Evolutionary conservation across 2,888 invertebrate genomes (phyloP), one percentile per base, ranked within the genome.

Genomic region (Eurytoma californica): DNA sequence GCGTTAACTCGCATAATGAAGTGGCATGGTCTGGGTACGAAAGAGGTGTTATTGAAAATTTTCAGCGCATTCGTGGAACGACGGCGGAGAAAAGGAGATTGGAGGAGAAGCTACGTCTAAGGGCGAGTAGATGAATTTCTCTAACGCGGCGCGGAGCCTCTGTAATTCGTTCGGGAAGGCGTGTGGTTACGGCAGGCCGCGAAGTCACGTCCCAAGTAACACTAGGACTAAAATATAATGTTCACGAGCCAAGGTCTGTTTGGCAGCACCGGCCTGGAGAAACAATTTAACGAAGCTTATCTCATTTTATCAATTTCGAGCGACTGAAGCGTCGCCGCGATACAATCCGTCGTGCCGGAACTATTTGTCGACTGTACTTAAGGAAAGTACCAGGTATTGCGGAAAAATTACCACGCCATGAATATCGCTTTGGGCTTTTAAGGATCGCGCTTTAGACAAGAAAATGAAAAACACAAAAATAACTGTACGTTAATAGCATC

Each of bases 221-320:
- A 68, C 67, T 72, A 55, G 61, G 28, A 65, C 24, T 51, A 79
- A 74, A 79, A 20, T 53, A 79, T 53, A 74, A 79, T 74, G 51
- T 66, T 73, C 67, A 16, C 20, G 39, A 30, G 30, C 30, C 7
- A 3, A 13, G 3, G 13, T n/a, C 18, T 24, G 55, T 7, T 16
- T 9, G 60, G n/a, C 18, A 14, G 4, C 28, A 55, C 39, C 28
- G 53, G 30, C 74, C 69, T 57, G 69, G 28, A 57, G 9, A 77
- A 79, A 74, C 77, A 77, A 66, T 81, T 77, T 80, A 82, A 81
- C 79, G 74, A 80, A 79, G 74, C 79, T 65, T 80, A 80, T 80
- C 77, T 63, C 72, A 61, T 39, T 61, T 79, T 76, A 82, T 80
- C 82, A 69, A 82, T 80, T 78, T 69, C 18, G 68, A 77, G 73